A percentile compares a stretch with the other conserved stretches of the same genome.
Evolutionary conservation across 1,140 invertebrate species (phyloP).

Genomic region (Drosophila pseudoobscura): DNA sequence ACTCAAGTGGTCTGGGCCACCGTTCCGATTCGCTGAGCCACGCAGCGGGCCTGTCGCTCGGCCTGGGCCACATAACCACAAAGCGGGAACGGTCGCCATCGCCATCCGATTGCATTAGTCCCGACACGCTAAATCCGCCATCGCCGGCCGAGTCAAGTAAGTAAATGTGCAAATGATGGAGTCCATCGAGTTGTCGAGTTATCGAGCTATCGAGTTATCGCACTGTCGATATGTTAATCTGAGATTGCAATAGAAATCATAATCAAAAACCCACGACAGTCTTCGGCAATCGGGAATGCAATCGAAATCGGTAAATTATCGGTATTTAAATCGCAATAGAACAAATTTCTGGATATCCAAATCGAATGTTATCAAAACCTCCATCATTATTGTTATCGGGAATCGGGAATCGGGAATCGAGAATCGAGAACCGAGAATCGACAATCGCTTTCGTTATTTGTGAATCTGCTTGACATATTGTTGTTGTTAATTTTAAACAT

Average conservation of each 20-base stretch:
- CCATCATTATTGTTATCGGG: too few relatives aligned
- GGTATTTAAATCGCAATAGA: too few relatives aligned
- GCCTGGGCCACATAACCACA: conserved; percentile 85
- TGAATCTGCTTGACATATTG: conserved; percentile 30
- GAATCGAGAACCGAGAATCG: not conserved
- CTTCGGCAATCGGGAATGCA: too few relatives aligned
- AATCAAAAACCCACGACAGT: not conserved
- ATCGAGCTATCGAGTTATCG: not conserved
- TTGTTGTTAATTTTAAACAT: conserved; percentile 30
- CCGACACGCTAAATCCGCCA: conserved; percentile 92
- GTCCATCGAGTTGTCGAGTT: not conserved
- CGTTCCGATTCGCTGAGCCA: conserved; percentile 84
- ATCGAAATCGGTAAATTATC: too few relatives aligned
- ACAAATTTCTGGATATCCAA: too few relatives aligned
- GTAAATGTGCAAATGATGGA: conserved; percentile 72
- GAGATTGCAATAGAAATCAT: conserved; percentile 21
- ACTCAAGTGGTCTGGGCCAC: conserved; percentile 81
- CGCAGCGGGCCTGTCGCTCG: conserved; percentile 85
- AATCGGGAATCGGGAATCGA: conserved; percentile 1
- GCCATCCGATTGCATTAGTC: conserved; percentile 92
- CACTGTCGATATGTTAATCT: conserved; percentile 11
- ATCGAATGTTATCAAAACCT: too few relatives aligned
- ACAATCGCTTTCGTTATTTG: conserved; percentile 15
- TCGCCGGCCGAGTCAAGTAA: conserved; percentile 94
- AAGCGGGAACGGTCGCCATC: conserved; percentile 92